These are phyloP conservation scores for Patella caerulea DNA, from an alignment of 2,888 invertebrate genomes.

Conservation along the genomic window DNA sequence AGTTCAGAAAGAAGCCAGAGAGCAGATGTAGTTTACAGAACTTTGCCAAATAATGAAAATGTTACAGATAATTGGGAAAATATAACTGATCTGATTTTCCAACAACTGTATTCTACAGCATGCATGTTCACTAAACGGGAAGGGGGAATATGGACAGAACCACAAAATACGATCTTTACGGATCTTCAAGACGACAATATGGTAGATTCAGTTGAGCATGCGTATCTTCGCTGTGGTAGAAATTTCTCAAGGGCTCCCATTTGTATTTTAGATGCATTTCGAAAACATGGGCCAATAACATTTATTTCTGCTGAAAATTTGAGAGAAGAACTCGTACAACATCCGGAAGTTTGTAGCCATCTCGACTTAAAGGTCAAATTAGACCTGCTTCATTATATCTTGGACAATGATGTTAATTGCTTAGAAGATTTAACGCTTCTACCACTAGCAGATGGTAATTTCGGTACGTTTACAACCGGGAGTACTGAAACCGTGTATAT, in stretches of 20 bases:
- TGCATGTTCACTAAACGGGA: constrained; percentile 9
- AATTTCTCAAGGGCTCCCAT: constrained; percentile 11
- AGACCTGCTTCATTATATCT: constrained; percentile 13
- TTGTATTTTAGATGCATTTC: neutral
- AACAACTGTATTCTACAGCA: constrained; percentile 33
- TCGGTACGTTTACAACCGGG: neutral
- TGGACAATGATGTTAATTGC: neutral
- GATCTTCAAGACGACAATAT: neutral
- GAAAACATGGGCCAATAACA: neutral
- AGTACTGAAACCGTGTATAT: constrained; percentile 10
- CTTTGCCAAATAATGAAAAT: constrained; percentile 29
- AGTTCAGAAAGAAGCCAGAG: neutral
- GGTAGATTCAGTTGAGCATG: neutral
- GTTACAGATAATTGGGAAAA: constrained; percentile 41
- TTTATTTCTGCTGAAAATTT: neutral
- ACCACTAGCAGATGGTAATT: constrained; percentile 22
- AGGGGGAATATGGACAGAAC: constrained; percentile 14
- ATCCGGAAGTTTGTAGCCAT: neutral
- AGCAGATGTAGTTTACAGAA: constrained; percentile 27
- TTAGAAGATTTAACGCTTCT: constrained; percentile 8
- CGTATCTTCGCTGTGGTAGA: neutral
- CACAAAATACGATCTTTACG: constrained; percentile 1
- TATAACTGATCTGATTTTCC: constrained; percentile 49
- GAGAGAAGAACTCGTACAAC: neutral
- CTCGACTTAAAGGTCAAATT: neutral